Evolutionary conservation across 2,888 invertebrate species (phyloP).

Genomic region (Belgica antarctica): DNA sequence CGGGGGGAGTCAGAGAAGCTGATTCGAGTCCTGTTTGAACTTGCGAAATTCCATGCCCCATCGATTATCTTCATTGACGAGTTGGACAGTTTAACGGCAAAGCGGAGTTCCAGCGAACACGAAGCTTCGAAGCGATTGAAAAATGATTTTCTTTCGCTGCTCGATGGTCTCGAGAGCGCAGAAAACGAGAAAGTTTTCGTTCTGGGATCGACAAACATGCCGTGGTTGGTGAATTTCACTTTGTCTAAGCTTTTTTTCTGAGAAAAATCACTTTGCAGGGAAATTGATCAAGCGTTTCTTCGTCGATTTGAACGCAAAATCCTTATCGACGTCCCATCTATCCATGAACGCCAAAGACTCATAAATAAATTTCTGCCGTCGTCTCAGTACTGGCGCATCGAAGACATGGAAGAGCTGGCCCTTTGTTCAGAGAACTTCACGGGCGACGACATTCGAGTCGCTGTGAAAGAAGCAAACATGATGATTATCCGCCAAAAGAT

Average conservation of each 20-base stretch:
- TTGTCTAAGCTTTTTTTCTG: slow-evolving; percentile 36
- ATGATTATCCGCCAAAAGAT: slow-evolving; percentile 68
- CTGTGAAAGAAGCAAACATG: slow-evolving; percentile 90
- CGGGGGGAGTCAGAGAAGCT: slow-evolving; percentile 94
- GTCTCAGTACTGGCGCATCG: slow-evolving; percentile 49
- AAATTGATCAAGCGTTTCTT: slow-evolving; percentile 75
- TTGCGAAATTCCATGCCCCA: slow-evolving; percentile 81
- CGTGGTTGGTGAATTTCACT: slow-evolving; percentile 65
- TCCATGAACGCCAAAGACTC: slow-evolving; percentile 64
- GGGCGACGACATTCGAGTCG: slow-evolving; percentile 81
- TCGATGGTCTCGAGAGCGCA: slow-evolving; percentile 72
- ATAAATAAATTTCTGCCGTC: slow-evolving; percentile 63
- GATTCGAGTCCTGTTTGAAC: slow-evolving; percentile 81
- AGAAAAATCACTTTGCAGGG: no score
- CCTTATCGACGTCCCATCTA: no score
- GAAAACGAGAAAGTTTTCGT: slow-evolving; percentile 68
- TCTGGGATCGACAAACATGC: slow-evolving; percentile 86
- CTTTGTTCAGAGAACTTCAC: slow-evolving; percentile 72
- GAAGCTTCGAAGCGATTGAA: slow-evolving; percentile 85
- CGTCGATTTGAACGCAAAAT: slow-evolving; percentile 85
- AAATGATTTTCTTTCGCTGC: slow-evolving; percentile 80
- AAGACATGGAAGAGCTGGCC: slow-evolving; percentile 57
- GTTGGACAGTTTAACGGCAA: slow-evolving; percentile 78
- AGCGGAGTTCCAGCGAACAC: slow-evolving; percentile 67
- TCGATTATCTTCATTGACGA: slow-evolving; percentile 93